Conservation (phyloP, 2,888 invertebrate genomes). For the Thecocarcelia acutangulata region DNA sequence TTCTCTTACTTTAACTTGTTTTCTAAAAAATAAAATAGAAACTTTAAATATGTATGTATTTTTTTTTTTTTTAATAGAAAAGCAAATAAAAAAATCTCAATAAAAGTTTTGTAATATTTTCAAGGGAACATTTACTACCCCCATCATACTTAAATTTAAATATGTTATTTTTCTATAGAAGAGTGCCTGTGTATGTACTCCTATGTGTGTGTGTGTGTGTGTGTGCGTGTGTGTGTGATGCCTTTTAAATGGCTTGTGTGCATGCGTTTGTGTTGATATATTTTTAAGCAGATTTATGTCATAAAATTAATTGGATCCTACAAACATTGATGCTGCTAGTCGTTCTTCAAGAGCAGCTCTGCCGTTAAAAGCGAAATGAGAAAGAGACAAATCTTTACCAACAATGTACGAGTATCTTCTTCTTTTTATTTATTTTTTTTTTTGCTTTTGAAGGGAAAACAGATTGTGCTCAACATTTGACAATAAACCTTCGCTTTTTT, state of each 20-base stretch:
- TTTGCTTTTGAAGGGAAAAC: conserved; percentile 46
- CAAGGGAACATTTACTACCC: too few relatives aligned
- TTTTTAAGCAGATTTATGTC: conserved; percentile 67
- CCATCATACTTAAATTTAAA: conserved; percentile 26
- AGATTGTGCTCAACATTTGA: conserved; percentile 67
- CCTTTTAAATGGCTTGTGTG: not conserved
- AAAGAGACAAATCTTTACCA: conserved; percentile 12
- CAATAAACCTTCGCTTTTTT: conserved; percentile 68
- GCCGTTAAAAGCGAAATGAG: not conserved
- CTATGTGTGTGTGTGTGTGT: not conserved
- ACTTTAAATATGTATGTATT: too few relatives aligned
- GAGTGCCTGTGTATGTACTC: not conserved
- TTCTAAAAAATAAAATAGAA: too few relatives aligned
- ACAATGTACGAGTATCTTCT: too few relatives aligned
- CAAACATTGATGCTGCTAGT: conserved; percentile 41
- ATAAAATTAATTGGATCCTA: conserved; percentile 69
- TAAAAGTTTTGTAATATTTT: too few relatives aligned
- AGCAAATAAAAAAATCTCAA: too few relatives aligned
- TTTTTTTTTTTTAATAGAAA: too few relatives aligned
- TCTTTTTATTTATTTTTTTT: conserved; percentile 17
- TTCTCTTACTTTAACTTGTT: too few relatives aligned
- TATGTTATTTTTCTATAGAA: conserved; percentile 12
- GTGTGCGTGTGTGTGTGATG: not conserved
- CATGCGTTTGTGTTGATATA: conserved; percentile 9
- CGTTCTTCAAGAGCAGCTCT: not conserved